phyloP scores from a whole-genome alignment of 2,797 vertebrate genomes.

The Silurus lanzhouensis region DNA sequence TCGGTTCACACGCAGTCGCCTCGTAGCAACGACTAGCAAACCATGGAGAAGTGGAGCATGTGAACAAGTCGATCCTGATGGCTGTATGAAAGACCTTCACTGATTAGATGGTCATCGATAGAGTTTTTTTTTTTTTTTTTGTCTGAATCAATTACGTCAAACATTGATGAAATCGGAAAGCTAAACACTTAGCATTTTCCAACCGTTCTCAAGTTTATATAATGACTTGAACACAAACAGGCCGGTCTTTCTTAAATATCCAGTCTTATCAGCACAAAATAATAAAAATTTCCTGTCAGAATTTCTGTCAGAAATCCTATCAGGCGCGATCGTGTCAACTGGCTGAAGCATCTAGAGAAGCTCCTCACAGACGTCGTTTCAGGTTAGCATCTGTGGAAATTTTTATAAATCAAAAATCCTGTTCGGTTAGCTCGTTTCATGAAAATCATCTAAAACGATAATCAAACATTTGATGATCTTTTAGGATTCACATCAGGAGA shows the following conservation, averaged over 20 bases:
- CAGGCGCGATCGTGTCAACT: too few relatives aligned
- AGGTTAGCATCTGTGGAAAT: too few relatives aligned
- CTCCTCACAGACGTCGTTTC: too few relatives aligned
- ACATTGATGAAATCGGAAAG: not conserved
- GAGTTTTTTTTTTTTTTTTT: not conserved
- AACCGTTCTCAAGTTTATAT: not conserved
- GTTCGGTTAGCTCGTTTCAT: too few relatives aligned
- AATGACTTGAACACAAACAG: not conserved
- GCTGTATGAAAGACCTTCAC: not conserved
- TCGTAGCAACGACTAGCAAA: not conserved
- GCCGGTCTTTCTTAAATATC: not conserved
- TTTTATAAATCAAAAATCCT: too few relatives aligned
- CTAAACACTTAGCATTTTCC: not conserved
- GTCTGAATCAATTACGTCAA: not conserved
- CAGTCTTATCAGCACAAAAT: not conserved
- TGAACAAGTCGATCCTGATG: not conserved
- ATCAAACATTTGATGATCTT: too few relatives aligned
- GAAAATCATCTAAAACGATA: too few relatives aligned
- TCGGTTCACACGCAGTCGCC: slow-evolving; percentile 55
- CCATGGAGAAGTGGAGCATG: not conserved
- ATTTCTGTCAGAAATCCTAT: not conserved
- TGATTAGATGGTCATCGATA: not conserved
- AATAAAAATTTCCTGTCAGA: too few relatives aligned
- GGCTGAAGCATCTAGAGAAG: too few relatives aligned
- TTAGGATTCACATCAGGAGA: too few relatives aligned